Percentiles rank a stretch among this genome's conserved stretches.
Conservation (phyloP, 2,888 invertebrate genomes). For the Drosophila eohydei region DNA sequence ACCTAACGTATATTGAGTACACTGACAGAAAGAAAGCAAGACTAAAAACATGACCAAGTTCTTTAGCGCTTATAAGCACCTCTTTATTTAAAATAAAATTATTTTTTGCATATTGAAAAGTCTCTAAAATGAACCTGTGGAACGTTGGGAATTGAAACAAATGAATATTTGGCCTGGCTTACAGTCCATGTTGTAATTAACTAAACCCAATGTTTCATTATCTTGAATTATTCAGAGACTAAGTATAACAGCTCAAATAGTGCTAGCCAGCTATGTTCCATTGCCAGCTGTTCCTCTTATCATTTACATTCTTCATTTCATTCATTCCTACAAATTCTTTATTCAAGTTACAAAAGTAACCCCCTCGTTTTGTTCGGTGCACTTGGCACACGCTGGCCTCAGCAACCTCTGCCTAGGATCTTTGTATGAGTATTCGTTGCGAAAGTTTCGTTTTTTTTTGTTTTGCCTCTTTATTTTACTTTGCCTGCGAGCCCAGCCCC, state of each 20-base stretch:
- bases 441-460: conserved; percentile 49
- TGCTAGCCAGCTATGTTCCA: neutral
- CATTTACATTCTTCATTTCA: too few species aligned
- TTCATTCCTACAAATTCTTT: neutral
- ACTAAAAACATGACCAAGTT: neutral
- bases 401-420: conserved; percentile 46
- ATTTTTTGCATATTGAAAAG: neutral
- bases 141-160: neutral
- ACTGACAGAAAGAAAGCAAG: conserved; percentile 30
- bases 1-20: conserved; percentile 17
- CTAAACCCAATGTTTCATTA: too few species aligned
- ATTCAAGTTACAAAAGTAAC: neutral
- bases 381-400: conserved; percentile 48
- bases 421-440: conserved; percentile 33
- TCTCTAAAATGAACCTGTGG: neutral
- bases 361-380: conserved; percentile 25
- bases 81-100: neutral
- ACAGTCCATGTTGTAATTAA: too few species aligned
- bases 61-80: neutral
- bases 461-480: conserved; percentile 17
- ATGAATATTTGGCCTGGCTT: too few species aligned
- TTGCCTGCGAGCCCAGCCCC: conserved; percentile 42
- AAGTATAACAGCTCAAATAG: neutral
- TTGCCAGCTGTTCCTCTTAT: neutral
- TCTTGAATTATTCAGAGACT: too few species aligned